Conservation (phyloP, 2,113 vertebrate genomes). For the Callopanchax toddi region DNA sequence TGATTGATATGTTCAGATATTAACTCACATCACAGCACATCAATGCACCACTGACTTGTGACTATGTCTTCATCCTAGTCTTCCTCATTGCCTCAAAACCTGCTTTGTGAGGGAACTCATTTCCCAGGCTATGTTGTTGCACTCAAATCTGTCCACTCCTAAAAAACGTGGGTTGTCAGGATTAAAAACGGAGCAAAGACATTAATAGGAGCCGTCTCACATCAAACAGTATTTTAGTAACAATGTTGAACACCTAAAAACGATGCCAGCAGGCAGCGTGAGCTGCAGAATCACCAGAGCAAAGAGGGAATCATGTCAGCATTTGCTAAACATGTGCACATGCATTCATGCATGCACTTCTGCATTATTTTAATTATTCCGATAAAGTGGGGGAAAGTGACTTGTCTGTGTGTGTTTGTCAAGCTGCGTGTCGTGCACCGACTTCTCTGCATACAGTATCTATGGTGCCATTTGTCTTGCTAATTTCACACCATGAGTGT, state of each 20-base stretch:
- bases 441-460: slow-evolving; percentile 1
- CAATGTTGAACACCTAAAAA: background rate
- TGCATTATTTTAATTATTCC: slow-evolving; percentile 11
- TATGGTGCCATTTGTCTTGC: slow-evolving; percentile 14
- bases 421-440: background rate
- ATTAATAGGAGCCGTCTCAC: slow-evolving; percentile 1
- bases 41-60: too few species aligned
- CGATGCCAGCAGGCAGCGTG: background rate
- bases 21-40: too few species aligned
- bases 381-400: background rate
- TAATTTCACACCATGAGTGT: slow-evolving; percentile 30
- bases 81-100: too few species aligned
- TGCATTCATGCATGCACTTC: slow-evolving; percentile 16
- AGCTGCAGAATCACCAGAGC: slow-evolving; percentile 18
- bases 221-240: background rate
- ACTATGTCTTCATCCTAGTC: too few species aligned
- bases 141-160: slow-evolving; percentile 12
- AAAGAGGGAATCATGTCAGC: slow-evolving; percentile 17
- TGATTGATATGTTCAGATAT: too few species aligned
- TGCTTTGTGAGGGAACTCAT: too few species aligned
- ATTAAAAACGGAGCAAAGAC: slow-evolving; percentile 24
- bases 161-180: slow-evolving; percentile 12
- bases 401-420: slow-evolving; percentile 7
- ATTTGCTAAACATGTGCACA: slow-evolving; percentile 18
- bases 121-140: slow-evolving; percentile 43